Base-by-base conservation (phyloP, 2,888 invertebrate species). In the Mongoloraphidia duomilia region DNA sequence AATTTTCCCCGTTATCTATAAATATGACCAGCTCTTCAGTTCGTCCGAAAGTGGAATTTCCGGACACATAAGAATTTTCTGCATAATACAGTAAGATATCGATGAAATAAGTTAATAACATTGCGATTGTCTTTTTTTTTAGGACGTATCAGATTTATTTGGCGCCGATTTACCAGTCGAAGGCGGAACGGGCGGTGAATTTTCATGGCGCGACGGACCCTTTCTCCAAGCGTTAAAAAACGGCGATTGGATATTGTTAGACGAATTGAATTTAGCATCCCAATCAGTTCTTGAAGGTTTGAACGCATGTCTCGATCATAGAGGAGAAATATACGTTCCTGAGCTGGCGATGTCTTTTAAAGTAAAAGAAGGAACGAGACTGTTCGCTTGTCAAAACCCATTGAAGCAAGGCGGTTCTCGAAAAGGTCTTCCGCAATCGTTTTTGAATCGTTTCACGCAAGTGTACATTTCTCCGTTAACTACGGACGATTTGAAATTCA, bases 331-430 rank as follows among this genome's bases (percentile, higher is more conserved):
- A 17, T 98, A 79, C 63, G 86, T 99, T 50, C 94, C 98, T 0
- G 98, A 99, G 69, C 71, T 99, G 10, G 89, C 86, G 44, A 82
- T 79, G 65, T 84, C 84, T 0, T 97, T 97, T 63, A 72, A 76
- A 52, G 79, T 96, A 0, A 81, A 75, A 61, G 65, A 70, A 49
- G 68, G 52, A 56, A 95, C 95, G 0, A 80, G 87, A 56, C 76
- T 99, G 45, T 99, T 99, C 66, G 98, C 89, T 1, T 96, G 96
- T 61, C 98, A 99, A 69, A 99, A 99, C 74, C 98, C 99, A 0
- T 70, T 91, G 39, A 81, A 82, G 59, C 93, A 98, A 71, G 98
- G 98, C 9, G 97, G 97, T 0, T 94, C 91, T 0, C 76, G 99
- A 53, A 82, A 96, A 65, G 96, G 97, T 1, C 72, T 99, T 34